These are phyloP conservation scores for Phenganax stokvisi DNA, from an alignment of 92 coral and sea anemone genomes.

Conservation along the genomic window DNA sequence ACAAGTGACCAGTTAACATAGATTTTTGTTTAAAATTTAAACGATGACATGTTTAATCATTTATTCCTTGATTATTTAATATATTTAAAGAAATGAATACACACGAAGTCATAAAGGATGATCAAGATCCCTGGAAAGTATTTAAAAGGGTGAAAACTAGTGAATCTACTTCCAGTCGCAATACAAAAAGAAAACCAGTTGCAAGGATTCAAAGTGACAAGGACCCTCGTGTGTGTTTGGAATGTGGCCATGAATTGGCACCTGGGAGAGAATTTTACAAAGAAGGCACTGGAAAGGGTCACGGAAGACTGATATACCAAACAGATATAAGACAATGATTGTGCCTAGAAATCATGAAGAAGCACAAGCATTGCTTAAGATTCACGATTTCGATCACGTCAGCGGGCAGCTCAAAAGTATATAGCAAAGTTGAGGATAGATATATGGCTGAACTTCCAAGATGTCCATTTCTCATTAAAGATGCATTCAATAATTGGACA, in stretches of 20 bases:
- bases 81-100: too few species aligned
- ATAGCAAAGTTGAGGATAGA: constrained; percentile 9
- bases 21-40: too few species aligned
- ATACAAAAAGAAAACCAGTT: neutral
- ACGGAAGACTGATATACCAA: neutral
- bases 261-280: neutral
- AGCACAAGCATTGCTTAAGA: neutral
- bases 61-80: too few species aligned
- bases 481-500: too few species aligned
- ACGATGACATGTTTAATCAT: too few species aligned
- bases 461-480: too few species aligned
- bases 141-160: too few species aligned
- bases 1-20: too few species aligned
- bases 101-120: too few species aligned
- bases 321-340: neutral
- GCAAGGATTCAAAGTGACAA: neutral
- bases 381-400: neutral
- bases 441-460: constrained; percentile 1
- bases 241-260: neutral
- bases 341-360: neutral
- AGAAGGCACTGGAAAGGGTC: neutral
- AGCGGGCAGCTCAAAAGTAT: constrained; percentile 2
- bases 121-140: too few species aligned
- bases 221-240: neutral
- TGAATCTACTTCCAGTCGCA: neutral